Conservation (phyloP, 2,797 vertebrate species). For the Propithecus deckenii region DNA sequence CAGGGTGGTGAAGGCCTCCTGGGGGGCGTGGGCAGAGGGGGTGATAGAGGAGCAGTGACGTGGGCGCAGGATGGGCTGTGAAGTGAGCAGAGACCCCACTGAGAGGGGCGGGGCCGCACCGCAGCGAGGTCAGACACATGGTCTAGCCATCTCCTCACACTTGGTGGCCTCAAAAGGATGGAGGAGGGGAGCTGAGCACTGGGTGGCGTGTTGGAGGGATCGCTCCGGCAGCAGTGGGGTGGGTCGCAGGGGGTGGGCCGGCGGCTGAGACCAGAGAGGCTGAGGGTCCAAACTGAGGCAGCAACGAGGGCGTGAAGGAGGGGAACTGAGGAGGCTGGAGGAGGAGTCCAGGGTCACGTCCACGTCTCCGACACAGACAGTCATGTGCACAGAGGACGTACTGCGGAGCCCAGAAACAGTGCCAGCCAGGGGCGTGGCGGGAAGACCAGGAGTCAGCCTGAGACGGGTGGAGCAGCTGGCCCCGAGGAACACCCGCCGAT, state of each 20-base stretch:
- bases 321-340: background rate
- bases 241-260: fast-evolving
- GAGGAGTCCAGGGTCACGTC: background rate
- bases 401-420: background rate
- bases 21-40: background rate
- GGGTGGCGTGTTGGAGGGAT: background rate
- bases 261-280: background rate
- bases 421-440: background rate
- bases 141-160: background rate
- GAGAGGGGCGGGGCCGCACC: background rate
- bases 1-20: background rate
- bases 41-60: background rate
- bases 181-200: background rate
- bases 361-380: background rate
- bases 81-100: background rate
- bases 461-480: background rate
- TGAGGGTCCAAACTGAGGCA: background rate
- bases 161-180: background rate
- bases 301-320: background rate
- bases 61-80: background rate
- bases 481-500: background rate
- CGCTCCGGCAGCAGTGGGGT: fast-evolving
- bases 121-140: no score
- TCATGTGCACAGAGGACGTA: no score
- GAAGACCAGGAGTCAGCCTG: background rate